These are phyloP conservation scores for Antitype chi DNA, from an alignment of 2,888 invertebrate genomes.

Conservation along the genomic window DNA sequence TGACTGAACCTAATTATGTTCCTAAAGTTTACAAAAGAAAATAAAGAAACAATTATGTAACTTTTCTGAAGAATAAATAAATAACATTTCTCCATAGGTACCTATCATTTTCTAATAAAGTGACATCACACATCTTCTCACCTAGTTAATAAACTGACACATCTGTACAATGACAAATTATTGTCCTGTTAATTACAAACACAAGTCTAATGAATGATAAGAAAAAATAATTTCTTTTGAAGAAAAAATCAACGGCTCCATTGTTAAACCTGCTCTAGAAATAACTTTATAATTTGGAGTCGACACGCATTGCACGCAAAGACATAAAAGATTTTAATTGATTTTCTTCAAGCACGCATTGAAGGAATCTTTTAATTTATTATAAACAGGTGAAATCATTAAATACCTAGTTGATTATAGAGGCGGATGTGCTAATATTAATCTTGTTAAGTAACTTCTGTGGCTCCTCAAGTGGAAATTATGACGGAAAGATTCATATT, in stretches of 20 bases:
- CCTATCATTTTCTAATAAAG: neutral
- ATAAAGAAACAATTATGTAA: too few species aligned
- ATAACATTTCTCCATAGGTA: neutral
- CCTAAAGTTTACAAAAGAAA: too few species aligned
- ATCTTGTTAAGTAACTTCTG: conserved; percentile 18
- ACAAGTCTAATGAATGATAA: conserved; percentile 35
- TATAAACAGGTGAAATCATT: conserved; percentile 26
- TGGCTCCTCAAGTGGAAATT: conserved; percentile 35
- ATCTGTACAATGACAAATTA: neutral
- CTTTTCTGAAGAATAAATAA: neutral
- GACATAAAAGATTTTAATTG: conserved; percentile 32
- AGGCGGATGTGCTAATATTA: conserved; percentile 27
- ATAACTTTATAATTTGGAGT: conserved; percentile 34
- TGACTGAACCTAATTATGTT: too few species aligned
- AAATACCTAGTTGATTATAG: conserved; percentile 8
- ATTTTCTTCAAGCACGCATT: conserved; percentile 32
- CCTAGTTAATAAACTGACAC: neutral
- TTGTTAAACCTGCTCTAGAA: conserved; percentile 40
- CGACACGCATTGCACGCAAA: conserved; percentile 48
- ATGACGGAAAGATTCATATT: conserved; percentile 14
- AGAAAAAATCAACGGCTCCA: conserved; percentile 31
- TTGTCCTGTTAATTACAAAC: conserved; percentile 8
- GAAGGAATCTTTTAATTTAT: conserved; percentile 21
- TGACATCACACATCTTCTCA: too few species aligned
- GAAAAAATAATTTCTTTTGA: conserved; percentile 30